phyloP scores from a whole-genome alignment of 2,888 invertebrate genomes.

The Melieria omissa region DNA sequence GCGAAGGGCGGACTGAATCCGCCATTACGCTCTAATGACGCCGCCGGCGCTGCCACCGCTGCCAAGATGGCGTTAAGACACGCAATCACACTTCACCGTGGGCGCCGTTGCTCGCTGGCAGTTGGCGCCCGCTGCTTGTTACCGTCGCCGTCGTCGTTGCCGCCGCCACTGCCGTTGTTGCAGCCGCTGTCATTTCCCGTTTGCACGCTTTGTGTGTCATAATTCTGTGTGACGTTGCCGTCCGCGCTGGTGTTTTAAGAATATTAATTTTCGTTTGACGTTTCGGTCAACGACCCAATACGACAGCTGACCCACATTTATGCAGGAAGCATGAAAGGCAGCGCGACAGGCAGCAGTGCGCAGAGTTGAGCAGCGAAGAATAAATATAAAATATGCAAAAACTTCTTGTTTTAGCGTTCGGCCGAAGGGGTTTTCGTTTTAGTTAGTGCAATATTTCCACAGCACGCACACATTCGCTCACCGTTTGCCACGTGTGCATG shows the following conservation, averaged over 20 bases:
- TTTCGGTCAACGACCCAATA: slow-evolving; percentile 36
- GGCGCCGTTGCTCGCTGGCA: slow-evolving; percentile 6
- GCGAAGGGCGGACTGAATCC: slow-evolving; percentile 3
- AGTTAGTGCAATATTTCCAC: neutral
- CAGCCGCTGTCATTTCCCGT: slow-evolving; percentile 1
- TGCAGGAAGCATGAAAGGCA: slow-evolving; percentile 5
- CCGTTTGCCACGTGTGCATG: neutral
- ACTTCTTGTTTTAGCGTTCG: no score
- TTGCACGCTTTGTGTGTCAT: slow-evolving; percentile 3
- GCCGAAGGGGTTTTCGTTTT: no score
- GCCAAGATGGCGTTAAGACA: slow-evolving; percentile 41
- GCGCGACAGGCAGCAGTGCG: neutral
- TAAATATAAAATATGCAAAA: neutral
- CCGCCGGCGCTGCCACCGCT: neutral
- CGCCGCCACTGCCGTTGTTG: neutral
- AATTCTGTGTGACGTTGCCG: slow-evolving; percentile 13
- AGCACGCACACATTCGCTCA: neutral
- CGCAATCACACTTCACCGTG: slow-evolving; percentile 37
- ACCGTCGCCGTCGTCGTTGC: neutral
- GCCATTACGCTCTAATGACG: slow-evolving; percentile 33
- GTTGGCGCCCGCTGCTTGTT: slow-evolving; percentile 9
- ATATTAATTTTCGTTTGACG: slow-evolving; percentile 41
- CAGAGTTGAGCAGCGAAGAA: neutral
- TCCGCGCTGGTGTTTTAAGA: slow-evolving; percentile 27
- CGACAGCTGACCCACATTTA: slow-evolving; percentile 36